These are phyloP conservation scores for Thalassarche chlororhynchos DNA, from an alignment of 2,113 vertebrate genomes.

Conservation along the genomic window DNA sequence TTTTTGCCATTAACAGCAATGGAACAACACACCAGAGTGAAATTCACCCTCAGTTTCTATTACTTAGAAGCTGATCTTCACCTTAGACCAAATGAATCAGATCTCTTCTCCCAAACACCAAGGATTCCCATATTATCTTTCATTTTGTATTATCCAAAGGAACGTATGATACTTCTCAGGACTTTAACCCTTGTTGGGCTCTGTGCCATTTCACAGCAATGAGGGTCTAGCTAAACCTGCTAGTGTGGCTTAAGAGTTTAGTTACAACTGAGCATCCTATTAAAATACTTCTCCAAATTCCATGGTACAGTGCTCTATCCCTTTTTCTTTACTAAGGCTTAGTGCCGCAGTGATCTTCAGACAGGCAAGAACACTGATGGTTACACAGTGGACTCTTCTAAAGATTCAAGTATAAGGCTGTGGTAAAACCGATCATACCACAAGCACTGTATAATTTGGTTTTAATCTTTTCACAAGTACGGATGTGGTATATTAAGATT, in stretches of 20 bases:
- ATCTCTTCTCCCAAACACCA: neutral
- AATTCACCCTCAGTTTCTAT: neutral
- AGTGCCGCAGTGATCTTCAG: neutral
- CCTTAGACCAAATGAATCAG: neutral
- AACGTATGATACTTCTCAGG: neutral
- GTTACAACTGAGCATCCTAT: neutral
- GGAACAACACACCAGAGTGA: neutral
- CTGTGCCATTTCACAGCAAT: neutral
- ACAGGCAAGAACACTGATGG: neutral
- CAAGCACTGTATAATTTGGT: neutral
- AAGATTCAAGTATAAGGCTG: neutral
- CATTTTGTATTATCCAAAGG: neutral
- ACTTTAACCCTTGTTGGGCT: neutral
- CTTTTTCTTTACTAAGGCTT: neutral
- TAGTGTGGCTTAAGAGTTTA: neutral
- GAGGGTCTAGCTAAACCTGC: neutral
- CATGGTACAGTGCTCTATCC: neutral
- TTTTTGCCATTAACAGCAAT: neutral
- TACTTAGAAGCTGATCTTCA: neutral
- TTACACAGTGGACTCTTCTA: neutral
- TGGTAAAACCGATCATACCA: neutral
- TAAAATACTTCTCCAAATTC: neutral
- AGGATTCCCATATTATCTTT: neutral
- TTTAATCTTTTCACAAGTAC: neutral
- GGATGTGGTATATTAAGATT: neutral